Conservation (phyloP, 1,140 invertebrate genomes). For the Idris sp. region DNA sequence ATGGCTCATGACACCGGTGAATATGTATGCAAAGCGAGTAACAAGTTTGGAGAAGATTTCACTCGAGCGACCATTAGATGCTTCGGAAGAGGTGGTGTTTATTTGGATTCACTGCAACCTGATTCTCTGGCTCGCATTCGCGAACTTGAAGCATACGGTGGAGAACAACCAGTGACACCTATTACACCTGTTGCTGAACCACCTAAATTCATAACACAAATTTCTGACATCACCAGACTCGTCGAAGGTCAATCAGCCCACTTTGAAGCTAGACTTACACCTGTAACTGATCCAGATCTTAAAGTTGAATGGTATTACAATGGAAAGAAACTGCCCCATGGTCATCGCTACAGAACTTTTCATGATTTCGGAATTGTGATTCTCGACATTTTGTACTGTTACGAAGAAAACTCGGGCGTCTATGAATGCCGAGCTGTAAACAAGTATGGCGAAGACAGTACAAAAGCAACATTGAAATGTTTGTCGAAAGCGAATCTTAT, state of each 20-base stretch:
- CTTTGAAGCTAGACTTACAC: conserved; percentile 93
- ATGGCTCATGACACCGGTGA: conserved; percentile 96
- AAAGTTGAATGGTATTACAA: conserved; percentile 97
- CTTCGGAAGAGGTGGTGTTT: conserved; percentile 92
- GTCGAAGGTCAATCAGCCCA: conserved; percentile 96
- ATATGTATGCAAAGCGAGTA: conserved; percentile 92
- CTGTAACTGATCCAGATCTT: conserved; percentile 94
- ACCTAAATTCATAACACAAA: conserved; percentile 94
- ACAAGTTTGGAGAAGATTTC: conserved; percentile 93
- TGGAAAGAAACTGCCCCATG: conserved; percentile 93
- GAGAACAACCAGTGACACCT: conserved; percentile 81
- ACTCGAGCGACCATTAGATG: conserved; percentile 90
- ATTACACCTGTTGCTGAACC: conserved; percentile 86
- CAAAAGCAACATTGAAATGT: conserved; percentile 91
- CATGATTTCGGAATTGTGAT: conserved; percentile 98
- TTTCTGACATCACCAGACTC: conserved; percentile 87
- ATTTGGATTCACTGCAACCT: conserved; percentile 95
- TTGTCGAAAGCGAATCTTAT: conserved; percentile 94
- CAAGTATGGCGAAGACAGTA: conserved; percentile 92
- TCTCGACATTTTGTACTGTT: conserved; percentile 96
- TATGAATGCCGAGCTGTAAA: conserved; percentile 96
- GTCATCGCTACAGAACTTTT: conserved; percentile 96
- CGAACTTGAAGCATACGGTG: conserved; percentile 88
- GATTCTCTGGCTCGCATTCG: conserved; percentile 94
- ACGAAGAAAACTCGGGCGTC: conserved; percentile 96